Conservation (phyloP, 2,888 invertebrate genomes). For the Melikaiella ostensackeni region DNA sequence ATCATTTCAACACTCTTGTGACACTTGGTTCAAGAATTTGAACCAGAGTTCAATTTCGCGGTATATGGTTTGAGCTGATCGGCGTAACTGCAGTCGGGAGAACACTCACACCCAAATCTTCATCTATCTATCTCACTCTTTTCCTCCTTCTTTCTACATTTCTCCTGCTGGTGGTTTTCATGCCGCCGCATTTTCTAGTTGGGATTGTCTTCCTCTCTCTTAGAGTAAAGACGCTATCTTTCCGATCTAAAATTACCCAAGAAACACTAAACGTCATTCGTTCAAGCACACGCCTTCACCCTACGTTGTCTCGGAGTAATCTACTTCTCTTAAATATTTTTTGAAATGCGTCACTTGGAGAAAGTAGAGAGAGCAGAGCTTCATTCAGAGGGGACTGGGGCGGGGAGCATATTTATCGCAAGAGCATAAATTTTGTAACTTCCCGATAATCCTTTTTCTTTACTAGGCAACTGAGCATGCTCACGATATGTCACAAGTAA, state of each 20-base stretch:
- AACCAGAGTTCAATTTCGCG: slow-evolving; percentile 62
- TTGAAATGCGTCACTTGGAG: neutral
- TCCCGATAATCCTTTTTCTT: slow-evolving; percentile 31
- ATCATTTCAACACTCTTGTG: slow-evolving; percentile 14
- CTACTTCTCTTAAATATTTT: slow-evolving; percentile 55
- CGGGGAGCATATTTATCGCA: slow-evolving; percentile 8
- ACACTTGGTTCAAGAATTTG: neutral
- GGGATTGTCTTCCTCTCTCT: slow-evolving; percentile 53
- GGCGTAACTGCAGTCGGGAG: slow-evolving; percentile 73
- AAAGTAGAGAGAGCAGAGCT: neutral
- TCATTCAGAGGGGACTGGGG: neutral
- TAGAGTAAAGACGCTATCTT: slow-evolving; percentile 70
- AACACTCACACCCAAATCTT: slow-evolving; percentile 62
- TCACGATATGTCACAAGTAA: slow-evolving; percentile 9
- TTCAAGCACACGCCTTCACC: slow-evolving; percentile 39
- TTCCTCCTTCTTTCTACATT: slow-evolving; percentile 49
- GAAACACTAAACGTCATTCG: slow-evolving; percentile 65
- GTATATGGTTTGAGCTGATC: slow-evolving; percentile 70
- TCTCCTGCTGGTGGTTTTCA: slow-evolving; percentile 47
- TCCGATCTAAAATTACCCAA: slow-evolving; percentile 75
- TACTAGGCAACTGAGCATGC: slow-evolving; percentile 2
- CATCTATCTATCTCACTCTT: slow-evolving; percentile 49
- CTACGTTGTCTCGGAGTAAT: slow-evolving; percentile 54
- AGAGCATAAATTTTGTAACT: slow-evolving; percentile 8
- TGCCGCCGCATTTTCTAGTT: slow-evolving; percentile 26